phyloP scores from a whole-genome alignment of 2,113 vertebrate species.

The Forbesichthys papilliferus region DNA sequence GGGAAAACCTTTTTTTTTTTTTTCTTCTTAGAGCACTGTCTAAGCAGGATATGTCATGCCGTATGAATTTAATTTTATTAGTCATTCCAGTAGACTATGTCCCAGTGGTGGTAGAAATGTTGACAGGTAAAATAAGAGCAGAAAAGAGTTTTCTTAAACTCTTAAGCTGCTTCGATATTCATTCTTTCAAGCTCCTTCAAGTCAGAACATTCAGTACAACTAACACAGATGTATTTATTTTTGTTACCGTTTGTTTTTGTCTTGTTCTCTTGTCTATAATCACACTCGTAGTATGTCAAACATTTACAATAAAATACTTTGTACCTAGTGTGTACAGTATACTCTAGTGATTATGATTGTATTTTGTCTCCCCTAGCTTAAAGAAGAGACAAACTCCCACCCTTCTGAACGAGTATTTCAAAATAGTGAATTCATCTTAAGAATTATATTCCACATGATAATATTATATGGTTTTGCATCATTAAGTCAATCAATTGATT shows the following conservation, averaged over 20 bases:
- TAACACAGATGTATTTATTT: slow-evolving; percentile 76
- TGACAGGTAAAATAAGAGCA: not conserved
- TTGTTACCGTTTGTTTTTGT: slow-evolving; percentile 57
- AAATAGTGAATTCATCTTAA: too few species aligned
- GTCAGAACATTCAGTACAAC: slow-evolving; percentile 24
- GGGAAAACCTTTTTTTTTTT: not conserved
- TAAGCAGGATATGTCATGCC: slow-evolving; percentile 18
- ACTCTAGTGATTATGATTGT: not conserved
- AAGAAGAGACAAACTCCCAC: too few species aligned
- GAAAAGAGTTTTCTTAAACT: not conserved
- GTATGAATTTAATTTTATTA: slow-evolving; percentile 37
- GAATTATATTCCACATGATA: too few species aligned
- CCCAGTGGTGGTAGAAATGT: not conserved
- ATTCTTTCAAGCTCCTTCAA: slow-evolving; percentile 1
- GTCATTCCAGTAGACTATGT: slow-evolving; percentile 28
- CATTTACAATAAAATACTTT: slow-evolving; percentile 78
- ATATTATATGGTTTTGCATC: too few species aligned
- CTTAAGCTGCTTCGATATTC: not conserved
- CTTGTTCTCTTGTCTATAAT: slow-evolving; percentile 61
- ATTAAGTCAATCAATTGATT: too few species aligned
- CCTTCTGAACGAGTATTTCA: too few species aligned
- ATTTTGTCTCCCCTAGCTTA: not conserved
- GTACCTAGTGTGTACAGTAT: slow-evolving; percentile 31
- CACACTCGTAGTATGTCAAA: slow-evolving; percentile 65
- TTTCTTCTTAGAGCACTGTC: not conserved